Base-by-base conservation (phyloP, 2,113 vertebrate genomes). In the Odontesthes bonariensis region DNA sequence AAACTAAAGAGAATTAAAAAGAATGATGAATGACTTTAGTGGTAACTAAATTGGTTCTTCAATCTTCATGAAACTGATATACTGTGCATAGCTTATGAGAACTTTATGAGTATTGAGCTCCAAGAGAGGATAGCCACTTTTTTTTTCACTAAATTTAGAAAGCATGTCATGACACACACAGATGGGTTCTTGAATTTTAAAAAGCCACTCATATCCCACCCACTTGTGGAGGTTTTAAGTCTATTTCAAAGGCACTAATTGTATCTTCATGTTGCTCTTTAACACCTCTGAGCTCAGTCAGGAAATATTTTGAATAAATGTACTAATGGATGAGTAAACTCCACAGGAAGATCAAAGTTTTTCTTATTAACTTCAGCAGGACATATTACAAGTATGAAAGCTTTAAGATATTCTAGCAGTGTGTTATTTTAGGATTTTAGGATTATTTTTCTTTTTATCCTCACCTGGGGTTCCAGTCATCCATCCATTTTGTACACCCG, bases 191-290 rank as follows among this genome's bases (percentile, higher is more conserved):
- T 0, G 14, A 1, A 23, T 14, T 19, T n/a, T 56, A 54, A 55
- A 54, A 70, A 69, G 40, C 51, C 27, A 38, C 19, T 61, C 1
- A 47, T 64, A 73, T n/a, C 5, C 4, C n/a, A 13, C 0, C 19
- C 42, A 60, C 62, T 22, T 11, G 32, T 57, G 31, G 66, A 14
- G 71, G 20, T 68, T 67, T 33, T 19, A 13, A 1, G 35, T 27
- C 22, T 42, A 19, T 51, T 57, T 65, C n/a, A 72, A 65, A 79
- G 8, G 20, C 46, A 42, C 31, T 75, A 61, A 66, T 61, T 33
- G 2, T 72, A 22, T 55, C 47, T 27, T 5, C n/a, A 3, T 55
- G 35, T 63, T 46, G 20, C 51, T 22, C 19, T 31, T 73, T 56
- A 44, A 49, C 1, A 16, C 35, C 3, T 79, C 54, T 61, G 38